Base-by-base conservation (phyloP, 1,140 invertebrate species). In the Brachionus sp. region DNA sequence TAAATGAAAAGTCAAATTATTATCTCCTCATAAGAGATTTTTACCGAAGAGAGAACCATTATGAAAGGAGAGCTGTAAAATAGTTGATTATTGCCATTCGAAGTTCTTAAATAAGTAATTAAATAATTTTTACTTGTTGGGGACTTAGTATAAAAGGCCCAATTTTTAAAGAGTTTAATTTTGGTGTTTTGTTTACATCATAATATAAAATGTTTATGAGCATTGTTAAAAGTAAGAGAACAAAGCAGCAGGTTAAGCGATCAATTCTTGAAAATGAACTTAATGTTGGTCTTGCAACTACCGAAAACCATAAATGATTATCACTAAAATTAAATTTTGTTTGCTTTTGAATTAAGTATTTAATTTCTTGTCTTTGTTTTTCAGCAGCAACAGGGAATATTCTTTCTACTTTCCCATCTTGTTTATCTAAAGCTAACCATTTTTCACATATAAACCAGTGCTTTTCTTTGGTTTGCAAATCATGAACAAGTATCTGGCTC, bases 401-500 rank as follows among this genome's bases (percentile, higher is more conserved):
- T 73, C 88, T 78, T 73, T 89, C 88, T 13, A 89, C 88, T 82
- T 87, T 87, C 3, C 88, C 88, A 85, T 89, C 88, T 42, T 87
- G 86, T 82, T 88, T 87, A 46, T 89, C 87, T 13, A 19, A 9
- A n/a, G n/a, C 25, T 70, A 16, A 19, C 88, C 88, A 89, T 6
- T 86, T 86, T 62, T 87, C 86, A 84, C 86, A 87, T 19, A 89
- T 83, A 84, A 89, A 88, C 84, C 85, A 86, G 44, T 85, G 88
- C 87, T 86, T 87, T 73, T 88, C 86, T 46, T 88, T 88, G 0
- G 89, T 89, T 84, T 89, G 88, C 25, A 89, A 83, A 73, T 89
- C 88, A 5, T 85, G 86, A 10, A 89, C 83, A 37, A 88, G 85
- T 19, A 89, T 82, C 68, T 88, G 87, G 82, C 89, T 87, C n/a